These are phyloP conservation scores for Redunca redunca DNA, from an alignment of 2,113 vertebrate species.

Conservation along the genomic window DNA sequence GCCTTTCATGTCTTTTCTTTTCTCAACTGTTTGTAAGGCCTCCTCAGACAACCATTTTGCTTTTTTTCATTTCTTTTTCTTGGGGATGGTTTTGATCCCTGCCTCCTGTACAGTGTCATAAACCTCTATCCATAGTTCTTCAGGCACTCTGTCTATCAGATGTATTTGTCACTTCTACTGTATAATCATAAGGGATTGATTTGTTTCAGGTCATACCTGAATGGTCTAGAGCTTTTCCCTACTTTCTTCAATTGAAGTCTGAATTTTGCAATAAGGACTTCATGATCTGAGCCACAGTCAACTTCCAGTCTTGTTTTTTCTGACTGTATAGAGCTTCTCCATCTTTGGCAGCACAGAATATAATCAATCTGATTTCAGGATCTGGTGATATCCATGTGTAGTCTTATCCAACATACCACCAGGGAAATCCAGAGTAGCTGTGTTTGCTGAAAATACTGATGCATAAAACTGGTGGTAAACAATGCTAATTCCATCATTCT, in stretches of 20 bases:
- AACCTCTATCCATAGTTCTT: not conserved
- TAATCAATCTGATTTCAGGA: not conserved
- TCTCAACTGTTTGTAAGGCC: not conserved
- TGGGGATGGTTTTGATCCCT: not conserved
- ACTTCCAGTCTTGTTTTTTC: not conserved
- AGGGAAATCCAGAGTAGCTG: not conserved
- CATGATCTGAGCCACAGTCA: not conserved
- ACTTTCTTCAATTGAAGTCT: not conserved
- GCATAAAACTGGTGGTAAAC: not conserved
- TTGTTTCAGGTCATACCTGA: not conserved
- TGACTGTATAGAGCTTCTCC: not conserved
- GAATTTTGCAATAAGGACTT: not conserved
- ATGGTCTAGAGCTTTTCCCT: not conserved
- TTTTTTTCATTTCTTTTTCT: not conserved
- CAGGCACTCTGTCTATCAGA: not conserved
- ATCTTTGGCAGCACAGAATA: not conserved
- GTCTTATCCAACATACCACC: not conserved
- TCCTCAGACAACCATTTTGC: not conserved
- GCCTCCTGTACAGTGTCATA: not conserved
- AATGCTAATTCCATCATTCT: not conserved
- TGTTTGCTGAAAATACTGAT: not conserved
- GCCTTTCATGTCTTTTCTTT: not conserved
- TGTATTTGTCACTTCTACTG: not conserved
- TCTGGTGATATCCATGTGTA: not conserved
- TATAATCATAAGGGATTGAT: not conserved